Percentiles rank a stretch among this genome's conserved stretches.
Conservation (phyloP, 2,113 vertebrate genomes). For the Lanius ludovicianus region DNA sequence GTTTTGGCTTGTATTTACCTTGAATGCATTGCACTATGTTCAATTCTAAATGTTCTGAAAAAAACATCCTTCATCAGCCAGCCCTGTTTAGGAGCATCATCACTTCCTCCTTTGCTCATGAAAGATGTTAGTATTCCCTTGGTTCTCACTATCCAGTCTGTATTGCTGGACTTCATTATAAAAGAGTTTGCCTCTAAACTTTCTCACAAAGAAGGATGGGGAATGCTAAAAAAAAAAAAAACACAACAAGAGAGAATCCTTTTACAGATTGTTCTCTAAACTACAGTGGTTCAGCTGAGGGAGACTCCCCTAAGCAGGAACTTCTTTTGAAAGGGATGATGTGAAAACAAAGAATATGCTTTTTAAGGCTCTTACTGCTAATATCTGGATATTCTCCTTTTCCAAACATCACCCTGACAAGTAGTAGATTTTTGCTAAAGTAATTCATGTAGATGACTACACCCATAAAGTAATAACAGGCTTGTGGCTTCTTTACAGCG, state of each 20-base stretch:
- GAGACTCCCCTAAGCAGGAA: background rate
- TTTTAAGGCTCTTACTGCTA: background rate
- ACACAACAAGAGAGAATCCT: background rate
- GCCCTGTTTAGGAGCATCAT: background rate
- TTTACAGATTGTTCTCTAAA: background rate
- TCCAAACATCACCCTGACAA: background rate
- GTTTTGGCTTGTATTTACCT: background rate
- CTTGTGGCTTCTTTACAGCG: slow-evolving; percentile 16
- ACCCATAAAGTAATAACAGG: background rate
- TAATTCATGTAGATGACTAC: background rate
- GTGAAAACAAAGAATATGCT: background rate
- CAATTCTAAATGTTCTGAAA: background rate
- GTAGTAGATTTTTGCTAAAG: background rate
- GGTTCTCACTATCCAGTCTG: background rate
- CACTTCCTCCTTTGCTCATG: background rate
- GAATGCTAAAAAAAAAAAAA: too few species aligned
- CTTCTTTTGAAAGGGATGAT: background rate
- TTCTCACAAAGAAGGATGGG: background rate
- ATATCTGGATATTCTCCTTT: background rate
- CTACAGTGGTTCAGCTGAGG: background rate
- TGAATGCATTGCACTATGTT: background rate
- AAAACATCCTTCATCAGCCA: background rate
- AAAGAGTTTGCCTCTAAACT: background rate
- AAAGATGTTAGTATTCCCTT: background rate
- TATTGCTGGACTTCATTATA: background rate